Percentiles rank a stretch among this genome's conserved stretches.
phyloP scores from a whole-genome alignment of 2,113 vertebrate genomes.

The Macquaria ambigua region DNA sequence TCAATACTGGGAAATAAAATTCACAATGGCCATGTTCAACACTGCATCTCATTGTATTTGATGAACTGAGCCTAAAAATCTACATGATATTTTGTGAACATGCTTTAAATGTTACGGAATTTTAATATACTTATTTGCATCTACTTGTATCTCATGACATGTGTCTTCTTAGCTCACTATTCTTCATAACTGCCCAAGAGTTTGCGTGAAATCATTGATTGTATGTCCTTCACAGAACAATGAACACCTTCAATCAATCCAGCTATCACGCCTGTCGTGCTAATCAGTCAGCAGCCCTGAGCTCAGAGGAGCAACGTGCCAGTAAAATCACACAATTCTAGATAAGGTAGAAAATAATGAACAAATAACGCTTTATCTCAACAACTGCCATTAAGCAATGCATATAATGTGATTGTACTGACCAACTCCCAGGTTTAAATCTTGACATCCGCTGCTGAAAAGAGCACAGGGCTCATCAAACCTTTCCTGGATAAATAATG shows the following conservation, averaged over 20 bases:
- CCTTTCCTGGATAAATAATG: background rate
- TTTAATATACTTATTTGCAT: background rate
- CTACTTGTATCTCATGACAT: background rate
- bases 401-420: background rate
- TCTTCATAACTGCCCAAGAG: background rate
- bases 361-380: background rate
- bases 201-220: background rate
- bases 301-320: background rate
- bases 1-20: constrained; percentile 13
- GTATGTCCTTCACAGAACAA: background rate
- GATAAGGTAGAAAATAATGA: background rate
- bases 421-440: background rate
- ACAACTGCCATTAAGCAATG: background rate
- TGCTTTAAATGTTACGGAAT: background rate
- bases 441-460: background rate
- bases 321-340: background rate
- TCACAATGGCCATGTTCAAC: background rate
- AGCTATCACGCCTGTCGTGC: background rate
- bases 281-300: background rate
- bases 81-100: background rate
- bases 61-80: background rate
- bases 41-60: background rate
- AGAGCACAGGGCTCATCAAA: background rate
- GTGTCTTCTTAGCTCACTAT: background rate
- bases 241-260: background rate